phyloP scores from a whole-genome alignment of 2,113 vertebrate species.

The Actinemys pallida region DNA sequence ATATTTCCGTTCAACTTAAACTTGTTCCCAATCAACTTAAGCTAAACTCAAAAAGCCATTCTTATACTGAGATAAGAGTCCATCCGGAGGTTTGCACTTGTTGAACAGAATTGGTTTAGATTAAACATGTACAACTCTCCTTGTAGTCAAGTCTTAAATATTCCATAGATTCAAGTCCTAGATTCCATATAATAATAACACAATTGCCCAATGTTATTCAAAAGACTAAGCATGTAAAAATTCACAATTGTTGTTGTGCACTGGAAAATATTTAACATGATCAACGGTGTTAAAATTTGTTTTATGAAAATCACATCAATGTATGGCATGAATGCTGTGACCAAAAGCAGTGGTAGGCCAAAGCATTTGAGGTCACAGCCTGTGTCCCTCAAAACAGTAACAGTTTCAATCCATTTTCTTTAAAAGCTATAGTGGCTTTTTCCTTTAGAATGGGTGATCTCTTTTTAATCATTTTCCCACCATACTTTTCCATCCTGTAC shows the following conservation, averaged over 20 bases:
- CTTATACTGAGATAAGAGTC: not conserved
- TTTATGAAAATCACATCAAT: not conserved
- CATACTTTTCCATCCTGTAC: not conserved
- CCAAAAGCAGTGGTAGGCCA: not conserved
- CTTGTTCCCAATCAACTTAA: not conserved
- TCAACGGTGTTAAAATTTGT: not conserved
- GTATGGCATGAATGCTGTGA: not conserved
- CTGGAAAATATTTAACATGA: not conserved
- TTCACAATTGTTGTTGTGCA: not conserved
- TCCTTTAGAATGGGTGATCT: not conserved
- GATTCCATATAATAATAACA: not conserved
- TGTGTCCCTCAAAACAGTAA: not conserved
- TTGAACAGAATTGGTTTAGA: not conserved
- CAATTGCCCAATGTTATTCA: not conserved
- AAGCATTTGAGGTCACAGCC: not conserved
- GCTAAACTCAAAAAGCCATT: not conserved
- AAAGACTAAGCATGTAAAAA: not conserved
- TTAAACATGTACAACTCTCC: not conserved
- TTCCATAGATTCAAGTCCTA: not conserved
- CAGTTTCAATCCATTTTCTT: not conserved
- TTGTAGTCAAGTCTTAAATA: not conserved
- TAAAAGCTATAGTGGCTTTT: not conserved
- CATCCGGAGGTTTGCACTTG: not conserved
- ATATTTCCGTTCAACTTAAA: not conserved
- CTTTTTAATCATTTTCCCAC: not conserved